Base-by-base conservation (phyloP, 2,888 invertebrate genomes). In the Petrolisthes manimaculis region DNA sequence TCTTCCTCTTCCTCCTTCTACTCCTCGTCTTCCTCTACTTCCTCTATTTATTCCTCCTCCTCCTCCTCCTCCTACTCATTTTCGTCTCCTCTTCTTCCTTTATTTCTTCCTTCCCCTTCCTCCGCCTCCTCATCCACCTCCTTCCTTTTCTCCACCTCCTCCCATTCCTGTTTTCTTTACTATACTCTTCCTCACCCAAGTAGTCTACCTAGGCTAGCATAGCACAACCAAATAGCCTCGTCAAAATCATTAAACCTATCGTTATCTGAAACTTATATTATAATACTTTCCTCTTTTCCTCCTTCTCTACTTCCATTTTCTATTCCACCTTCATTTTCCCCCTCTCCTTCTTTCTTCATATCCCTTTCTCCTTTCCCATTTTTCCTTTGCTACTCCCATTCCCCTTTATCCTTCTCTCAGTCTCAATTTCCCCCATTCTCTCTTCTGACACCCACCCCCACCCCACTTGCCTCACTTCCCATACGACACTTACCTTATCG, bases 401-500 rank as follows among this genome's bases (percentile, higher is more conserved):
- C 14, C 18, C 67, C 18, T 67, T 12, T 67, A 18, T 67, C 18
- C 12, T 18, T 18, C 18, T 67, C 12, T 67, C 18, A 61, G 14
- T 67, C 67, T 14, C 67, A 1, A 18, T 67, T 67, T 18, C 18
- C 18, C 18, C 67, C 18, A 14, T 12, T 12, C 67, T 12, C 18
- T 14, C 18, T 67, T 67, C 12, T 18, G 12, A 12, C 18, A 12
- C 14, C 14, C 67, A 61, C 14, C 5, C 71, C n/a, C 18, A 5
- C 74, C 74, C 18, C 24, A 4, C 6, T 12, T n/a, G 75, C 24
- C 75, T 14, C 9, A 8, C 77, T 53, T 77, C 18, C n/a, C 18
- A 53, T 14, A 71, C 53, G 12, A 3, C 12, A 37, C 84, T 77
- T 54, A 84, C 84, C 75, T 55, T 0, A 96, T 96, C 21, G 98